A percentile compares a stretch with the other conserved stretches of the same genome.
Conservation (phyloP, 2,113 vertebrate species). For the Hemicordylus capensis region DNA sequence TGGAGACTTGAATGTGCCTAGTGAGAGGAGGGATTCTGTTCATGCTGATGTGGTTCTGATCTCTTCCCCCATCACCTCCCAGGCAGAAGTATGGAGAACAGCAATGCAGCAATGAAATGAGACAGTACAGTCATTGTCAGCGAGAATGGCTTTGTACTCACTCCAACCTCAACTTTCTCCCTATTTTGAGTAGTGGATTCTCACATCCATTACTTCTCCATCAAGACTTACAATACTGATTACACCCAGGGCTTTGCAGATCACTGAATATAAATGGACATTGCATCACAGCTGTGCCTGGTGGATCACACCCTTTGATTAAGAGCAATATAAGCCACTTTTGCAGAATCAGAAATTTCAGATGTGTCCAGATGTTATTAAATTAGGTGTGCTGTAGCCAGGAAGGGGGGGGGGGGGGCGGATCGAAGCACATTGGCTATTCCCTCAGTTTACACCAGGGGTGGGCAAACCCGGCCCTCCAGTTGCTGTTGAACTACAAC, state of each 20-base stretch:
- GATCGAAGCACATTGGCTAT: too few species aligned
- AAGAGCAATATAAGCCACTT: neutral
- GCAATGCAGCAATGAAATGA: neutral
- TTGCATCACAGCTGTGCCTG: neutral
- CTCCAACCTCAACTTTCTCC: neutral
- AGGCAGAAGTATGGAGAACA: too few species aligned
- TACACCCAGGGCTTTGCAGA: neutral
- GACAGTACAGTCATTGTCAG: neutral
- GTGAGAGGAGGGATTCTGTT: neutral
- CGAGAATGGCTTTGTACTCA: neutral
- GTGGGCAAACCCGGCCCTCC: too few species aligned
- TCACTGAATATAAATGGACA: neutral
- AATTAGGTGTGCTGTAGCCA: too few species aligned
- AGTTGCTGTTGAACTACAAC: too few species aligned
- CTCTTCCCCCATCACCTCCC: neutral
- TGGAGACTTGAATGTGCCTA: neutral
- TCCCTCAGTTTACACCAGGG: too few species aligned
- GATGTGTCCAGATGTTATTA: too few species aligned
- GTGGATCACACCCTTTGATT: neutral
- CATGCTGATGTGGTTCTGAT: neutral
- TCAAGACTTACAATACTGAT: neutral
- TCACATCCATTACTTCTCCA: neutral
- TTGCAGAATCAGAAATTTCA: too few species aligned
- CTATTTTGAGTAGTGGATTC: neutral
- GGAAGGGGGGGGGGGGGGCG: too few species aligned